Evolutionary conservation across 2,888 invertebrate genomes (phyloP), one percentile per base, ranked within the genome.

Genomic region (Gymnocheta viridis): DNA sequence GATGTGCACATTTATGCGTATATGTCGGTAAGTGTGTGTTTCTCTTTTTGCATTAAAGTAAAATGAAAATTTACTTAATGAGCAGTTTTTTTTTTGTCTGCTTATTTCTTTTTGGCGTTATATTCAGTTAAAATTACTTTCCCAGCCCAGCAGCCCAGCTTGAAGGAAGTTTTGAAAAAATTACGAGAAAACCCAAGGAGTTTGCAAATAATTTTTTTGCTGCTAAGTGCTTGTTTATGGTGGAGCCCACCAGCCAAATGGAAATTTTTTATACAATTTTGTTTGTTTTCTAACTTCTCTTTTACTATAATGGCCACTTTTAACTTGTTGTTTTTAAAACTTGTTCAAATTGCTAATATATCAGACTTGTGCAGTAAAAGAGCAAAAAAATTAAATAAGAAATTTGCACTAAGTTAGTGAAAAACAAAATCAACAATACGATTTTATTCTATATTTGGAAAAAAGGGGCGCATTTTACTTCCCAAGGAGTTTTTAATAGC

Each of bases 21-120:
- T 6, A 22, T n/a, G 5, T 22, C n/a, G 12, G 0, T 22, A 19
- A 1, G 17, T n/a, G 12, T 27, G 14, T 38, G 44, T 70, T 47
- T 49, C 58, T 70, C 38, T 41, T 69, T 54, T 64, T 78, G 56
- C 56, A 56, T 82, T 73, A 44, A 49, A 77, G 35, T 62, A 56
- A 81, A 80, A 80, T 72, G 62, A 64, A 70, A 79, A 62, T 79
- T 51, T 81, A 77, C 76, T 84, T 84, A 84, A 84, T 84, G 83
- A 84, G 58, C 32, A 69, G n/a, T 0, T 22, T 47, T 70, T 47
- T 69, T 76, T 60, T 32, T 70, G 47, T 38, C 47, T 60, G 7
- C 0, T 35, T 38, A 51, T 38, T 22, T 17, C 56, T 35, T 72
- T 70, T 81, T 81, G 72, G 66, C 60, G n/a, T 54, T 67, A 62